Percentiles rank a stretch among this genome's conserved stretches.
Evolutionary conservation across 2,888 invertebrate genomes (phyloP).

Genomic region (Cotesia congregata): DNA sequence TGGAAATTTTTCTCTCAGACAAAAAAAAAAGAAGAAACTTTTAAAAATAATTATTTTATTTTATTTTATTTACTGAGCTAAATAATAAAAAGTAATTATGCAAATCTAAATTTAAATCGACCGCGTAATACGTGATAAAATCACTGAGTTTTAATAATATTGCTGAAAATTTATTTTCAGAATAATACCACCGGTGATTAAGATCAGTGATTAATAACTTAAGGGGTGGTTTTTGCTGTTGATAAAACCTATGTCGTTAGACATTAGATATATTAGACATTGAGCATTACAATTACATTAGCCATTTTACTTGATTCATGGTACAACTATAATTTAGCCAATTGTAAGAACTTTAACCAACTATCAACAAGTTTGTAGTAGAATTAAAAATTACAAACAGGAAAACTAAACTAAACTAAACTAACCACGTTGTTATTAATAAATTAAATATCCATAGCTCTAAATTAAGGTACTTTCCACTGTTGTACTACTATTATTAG

Average conservation of each 20-base stretch:
- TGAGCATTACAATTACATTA: not conserved
- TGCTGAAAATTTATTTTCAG: constrained; percentile 23
- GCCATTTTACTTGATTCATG: not conserved
- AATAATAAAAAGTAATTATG: constrained; percentile 29
- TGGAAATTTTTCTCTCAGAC: not conserved
- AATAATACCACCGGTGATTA: constrained; percentile 24
- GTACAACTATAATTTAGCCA: constrained; percentile 11
- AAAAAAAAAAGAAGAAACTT: not conserved
- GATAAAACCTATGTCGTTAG: not conserved
- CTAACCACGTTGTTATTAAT: too few species aligned
- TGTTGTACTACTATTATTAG: too few species aligned
- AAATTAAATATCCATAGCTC: too few species aligned
- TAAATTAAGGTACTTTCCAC: too few species aligned
- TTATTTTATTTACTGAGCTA: not conserved
- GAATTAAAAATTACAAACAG: too few species aligned
- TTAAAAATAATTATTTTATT: too few species aligned
- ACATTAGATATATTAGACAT: too few species aligned
- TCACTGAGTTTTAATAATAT: constrained; percentile 28
- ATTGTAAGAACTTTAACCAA: constrained; percentile 15
- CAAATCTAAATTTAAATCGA: constrained; percentile 41
- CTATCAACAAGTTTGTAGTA: not conserved
- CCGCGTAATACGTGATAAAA: constrained; percentile 39
- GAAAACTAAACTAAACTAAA: too few species aligned
- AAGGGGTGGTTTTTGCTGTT: not conserved
- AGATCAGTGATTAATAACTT: constrained; percentile 15